Conservation (phyloP, 2,888 invertebrate genomes). For the Microctonus aethiopoides region DNA sequence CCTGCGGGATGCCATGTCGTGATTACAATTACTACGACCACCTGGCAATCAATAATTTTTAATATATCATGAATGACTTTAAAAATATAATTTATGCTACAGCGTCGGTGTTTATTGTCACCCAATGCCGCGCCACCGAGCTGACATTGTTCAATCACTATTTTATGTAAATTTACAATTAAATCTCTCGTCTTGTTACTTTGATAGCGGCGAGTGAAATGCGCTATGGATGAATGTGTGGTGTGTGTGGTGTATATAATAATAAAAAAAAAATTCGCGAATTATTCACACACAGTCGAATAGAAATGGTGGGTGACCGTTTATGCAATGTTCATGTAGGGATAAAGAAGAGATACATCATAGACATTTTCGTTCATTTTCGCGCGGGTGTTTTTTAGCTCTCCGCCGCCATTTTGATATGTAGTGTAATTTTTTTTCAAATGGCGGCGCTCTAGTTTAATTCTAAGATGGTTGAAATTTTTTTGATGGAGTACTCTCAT, state of each 20-base stretch:
- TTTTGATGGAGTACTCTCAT: no score
- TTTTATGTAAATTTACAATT: no score
- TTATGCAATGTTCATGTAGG: conserved; percentile 5
- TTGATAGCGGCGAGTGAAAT: not conserved
- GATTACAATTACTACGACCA: conserved; percentile 54
- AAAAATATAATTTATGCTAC: conserved; percentile 7
- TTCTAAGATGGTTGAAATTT: no score
- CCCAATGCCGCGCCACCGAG: conserved; percentile 45
- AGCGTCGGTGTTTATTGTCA: conserved; percentile 43
- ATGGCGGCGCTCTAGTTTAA: no score
- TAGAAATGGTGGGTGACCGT: conserved; percentile 22
- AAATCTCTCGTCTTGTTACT: not conserved
- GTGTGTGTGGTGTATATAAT: no score
- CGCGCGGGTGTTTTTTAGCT: no score
- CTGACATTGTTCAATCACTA: conserved; percentile 39
- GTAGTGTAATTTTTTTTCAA: no score
- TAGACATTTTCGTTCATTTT: not conserved
- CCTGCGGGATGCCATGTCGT: conserved; percentile 66
- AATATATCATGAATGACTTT: conserved; percentile 40
- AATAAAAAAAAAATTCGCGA: no score
- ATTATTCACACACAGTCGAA: not conserved
- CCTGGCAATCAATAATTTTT: conserved; percentile 56
- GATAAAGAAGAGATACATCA: not conserved
- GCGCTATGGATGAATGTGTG: not conserved
- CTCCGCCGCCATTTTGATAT: not conserved